Conservation (phyloP, 2,113 vertebrate species). For the Colinus virginianus region DNA sequence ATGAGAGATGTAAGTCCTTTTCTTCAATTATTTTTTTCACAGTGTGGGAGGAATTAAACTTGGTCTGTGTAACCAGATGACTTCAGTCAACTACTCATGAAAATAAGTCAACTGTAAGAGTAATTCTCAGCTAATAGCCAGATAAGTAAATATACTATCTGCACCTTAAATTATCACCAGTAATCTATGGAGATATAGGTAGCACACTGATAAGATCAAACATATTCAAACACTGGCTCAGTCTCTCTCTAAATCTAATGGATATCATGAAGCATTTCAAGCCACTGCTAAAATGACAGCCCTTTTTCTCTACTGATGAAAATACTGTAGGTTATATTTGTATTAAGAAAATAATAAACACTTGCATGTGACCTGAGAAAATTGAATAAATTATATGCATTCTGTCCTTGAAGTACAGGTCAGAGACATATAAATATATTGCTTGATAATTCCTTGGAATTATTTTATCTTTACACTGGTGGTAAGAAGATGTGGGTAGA, state of each 20-base stretch:
- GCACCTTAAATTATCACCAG: neutral
- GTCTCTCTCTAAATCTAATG: neutral
- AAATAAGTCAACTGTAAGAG: constrained; percentile 15
- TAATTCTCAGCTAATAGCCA: neutral
- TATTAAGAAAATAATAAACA: neutral
- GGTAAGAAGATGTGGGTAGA: neutral
- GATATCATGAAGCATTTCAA: neutral
- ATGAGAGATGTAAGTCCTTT: neutral
- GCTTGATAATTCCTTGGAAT: neutral
- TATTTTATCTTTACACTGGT: neutral
- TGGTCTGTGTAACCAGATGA: neutral
- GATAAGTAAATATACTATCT: constrained; percentile 1
- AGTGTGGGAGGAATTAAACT: neutral
- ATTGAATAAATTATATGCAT: neutral
- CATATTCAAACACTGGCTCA: neutral
- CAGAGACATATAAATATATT: neutral
- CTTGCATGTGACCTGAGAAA: neutral
- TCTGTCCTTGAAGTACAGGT: neutral
- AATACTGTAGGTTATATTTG: neutral
- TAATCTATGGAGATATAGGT: neutral
- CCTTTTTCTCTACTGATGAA: neutral
- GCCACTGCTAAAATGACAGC: neutral
- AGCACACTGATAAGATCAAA: neutral
- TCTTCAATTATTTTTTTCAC: neutral
- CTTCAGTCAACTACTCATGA: constrained; percentile 32